Percentiles rank a stretch among this genome's conserved stretches.
These are phyloP conservation scores for Hydrophis major DNA, from an alignment of 2,797 vertebrate genomes.

Conservation along the genomic window DNA sequence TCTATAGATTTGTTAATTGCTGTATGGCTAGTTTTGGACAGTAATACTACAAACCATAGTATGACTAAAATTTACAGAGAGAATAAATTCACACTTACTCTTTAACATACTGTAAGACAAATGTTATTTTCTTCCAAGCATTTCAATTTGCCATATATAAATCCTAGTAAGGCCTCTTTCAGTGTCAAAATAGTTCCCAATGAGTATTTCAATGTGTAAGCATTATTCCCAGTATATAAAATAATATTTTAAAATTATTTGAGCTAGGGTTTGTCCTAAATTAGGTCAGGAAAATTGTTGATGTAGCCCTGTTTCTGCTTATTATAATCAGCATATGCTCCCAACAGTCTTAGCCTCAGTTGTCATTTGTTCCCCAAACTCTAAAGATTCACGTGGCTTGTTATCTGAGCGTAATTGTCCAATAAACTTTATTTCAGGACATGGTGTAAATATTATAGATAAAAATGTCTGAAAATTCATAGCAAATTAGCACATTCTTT, in stretches of 20 bases:
- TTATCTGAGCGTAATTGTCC: background rate
- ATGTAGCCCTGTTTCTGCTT: background rate
- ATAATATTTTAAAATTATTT: background rate
- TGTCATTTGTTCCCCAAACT: background rate
- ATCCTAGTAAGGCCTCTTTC: background rate
- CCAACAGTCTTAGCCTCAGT: background rate
- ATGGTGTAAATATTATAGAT: background rate
- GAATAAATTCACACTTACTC: too few species aligned
- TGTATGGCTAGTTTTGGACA: background rate
- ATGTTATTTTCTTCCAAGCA: background rate
- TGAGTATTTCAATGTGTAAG: background rate
- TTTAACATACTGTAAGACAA: background rate
- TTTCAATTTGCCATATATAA: background rate
- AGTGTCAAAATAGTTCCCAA: background rate
- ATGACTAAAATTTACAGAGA: background rate
- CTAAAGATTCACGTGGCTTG: background rate
- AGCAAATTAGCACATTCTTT: background rate
- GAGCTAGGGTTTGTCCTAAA: background rate
- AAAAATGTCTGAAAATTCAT: background rate
- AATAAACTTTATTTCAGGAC: background rate
- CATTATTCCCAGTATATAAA: background rate
- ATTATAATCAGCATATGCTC: background rate
- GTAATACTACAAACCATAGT: background rate
- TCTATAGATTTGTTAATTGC: background rate
- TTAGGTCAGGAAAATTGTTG: background rate